A percentile compares a stretch with the other conserved stretches of the same genome.
phyloP scores from a whole-genome alignment of 2,888 invertebrate genomes.

The Eurytoma californica region DNA sequence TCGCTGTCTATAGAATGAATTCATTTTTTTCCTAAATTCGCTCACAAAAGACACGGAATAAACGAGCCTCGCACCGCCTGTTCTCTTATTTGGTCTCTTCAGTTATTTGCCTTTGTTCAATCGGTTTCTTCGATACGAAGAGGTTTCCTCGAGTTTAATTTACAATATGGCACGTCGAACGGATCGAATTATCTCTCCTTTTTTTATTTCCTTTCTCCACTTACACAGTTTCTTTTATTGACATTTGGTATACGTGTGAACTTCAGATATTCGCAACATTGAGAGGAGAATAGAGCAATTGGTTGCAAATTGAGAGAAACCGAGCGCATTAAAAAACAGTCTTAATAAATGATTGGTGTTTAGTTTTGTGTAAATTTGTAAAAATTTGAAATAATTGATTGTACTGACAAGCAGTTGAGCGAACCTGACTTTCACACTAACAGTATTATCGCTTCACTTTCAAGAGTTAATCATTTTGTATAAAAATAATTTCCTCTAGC shows the following conservation, averaged over 20 bases:
- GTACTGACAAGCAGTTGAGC: too few relatives aligned
- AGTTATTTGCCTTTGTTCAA: slow-evolving; percentile 8
- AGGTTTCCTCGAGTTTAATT: slow-evolving; percentile 36
- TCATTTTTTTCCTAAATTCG: too few relatives aligned
- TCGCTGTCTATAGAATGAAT: too few relatives aligned
- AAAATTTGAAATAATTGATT: too few relatives aligned
- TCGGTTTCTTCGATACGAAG: slow-evolving; percentile 51
- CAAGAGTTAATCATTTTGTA: slow-evolving; percentile 16
- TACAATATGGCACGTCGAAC: slow-evolving; percentile 21
- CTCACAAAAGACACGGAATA: too few relatives aligned
- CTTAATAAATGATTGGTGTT: too few relatives aligned
- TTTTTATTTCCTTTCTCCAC: slow-evolving; percentile 8
- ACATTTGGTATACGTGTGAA: slow-evolving; percentile 12
- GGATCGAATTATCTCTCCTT: slow-evolving; percentile 11
- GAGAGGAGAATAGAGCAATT: too few relatives aligned
- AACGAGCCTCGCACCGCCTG: neutral
- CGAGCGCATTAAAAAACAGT: too few relatives aligned
- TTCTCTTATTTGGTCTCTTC: neutral
- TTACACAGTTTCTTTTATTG: slow-evolving; percentile 28
- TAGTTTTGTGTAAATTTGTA: too few relatives aligned
- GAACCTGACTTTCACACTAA: too few relatives aligned
- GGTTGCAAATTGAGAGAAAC: too few relatives aligned
- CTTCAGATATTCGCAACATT: too few relatives aligned
- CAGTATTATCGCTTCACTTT: neutral
- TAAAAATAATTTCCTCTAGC: neutral